Evolutionary conservation across 1,140 invertebrate genomes (phyloP), one percentile per base, ranked within the genome.

Genomic region (Thereuonema tuberculata): DNA sequence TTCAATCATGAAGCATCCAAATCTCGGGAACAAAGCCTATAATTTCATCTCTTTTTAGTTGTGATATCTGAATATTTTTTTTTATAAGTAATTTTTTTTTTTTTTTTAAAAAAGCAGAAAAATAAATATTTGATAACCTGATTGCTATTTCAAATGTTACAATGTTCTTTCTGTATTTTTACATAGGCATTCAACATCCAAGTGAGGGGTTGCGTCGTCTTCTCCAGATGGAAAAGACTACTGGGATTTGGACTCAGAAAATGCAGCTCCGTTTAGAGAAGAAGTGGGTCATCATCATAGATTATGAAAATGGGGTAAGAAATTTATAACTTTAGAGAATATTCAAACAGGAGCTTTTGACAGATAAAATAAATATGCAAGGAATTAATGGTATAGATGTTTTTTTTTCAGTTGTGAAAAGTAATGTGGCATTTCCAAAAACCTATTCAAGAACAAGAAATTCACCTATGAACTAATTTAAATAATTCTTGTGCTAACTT

Each of bases 221-320:
- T 49, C 78, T 96, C 24, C 90, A 96, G 73, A 82, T 99, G 75
- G 96, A 98, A 77, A 96, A 96, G 75, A 90, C 89, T 28, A 95
- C 91, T 67, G 93, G 93, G 65, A 98, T 99, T 71, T 99, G 94
- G 94, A 98, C 93, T 31, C 95, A 98, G 76, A 94, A 95, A 71
- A 96, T 98, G 89, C 83, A 92, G 67, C 76, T 98, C 31, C 83
- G 87, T 64, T 74, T 98, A 46, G 92, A 96, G 67, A 81, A 84
- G 52, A 83, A 73, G 65, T 89, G 87, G 84, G 84, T 97, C 58
- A 80, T 96, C 23, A 92, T 97, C 55, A 88, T 98, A 79, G 94
- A 98, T 70, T 93, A 91, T 70, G 93, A 97, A 76, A 94, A 91
- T 62, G 92, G 89, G 73, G 92, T 96, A 78, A 79, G 81, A 77